Conservation (phyloP, 2,113 vertebrate species). For the Sciurus niger region DNA sequence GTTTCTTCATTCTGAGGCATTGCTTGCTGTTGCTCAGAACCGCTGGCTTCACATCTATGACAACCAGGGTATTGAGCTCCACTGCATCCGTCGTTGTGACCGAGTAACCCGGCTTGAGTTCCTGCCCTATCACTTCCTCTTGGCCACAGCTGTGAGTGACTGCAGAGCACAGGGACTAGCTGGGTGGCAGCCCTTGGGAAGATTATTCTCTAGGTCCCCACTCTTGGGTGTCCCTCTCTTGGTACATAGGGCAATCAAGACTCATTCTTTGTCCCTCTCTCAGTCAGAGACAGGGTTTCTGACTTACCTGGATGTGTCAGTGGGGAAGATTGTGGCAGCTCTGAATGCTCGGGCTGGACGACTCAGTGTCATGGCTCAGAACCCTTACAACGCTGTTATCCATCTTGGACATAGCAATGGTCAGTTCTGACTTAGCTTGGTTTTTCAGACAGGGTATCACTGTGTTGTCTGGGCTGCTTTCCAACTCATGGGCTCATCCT, state of each 20-base stretch:
- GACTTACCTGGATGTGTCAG: constrained; percentile 94
- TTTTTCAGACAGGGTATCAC: background rate
- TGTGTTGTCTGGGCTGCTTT: background rate
- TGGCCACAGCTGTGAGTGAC: constrained; percentile 89
- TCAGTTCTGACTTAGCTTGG: constrained; percentile 45
- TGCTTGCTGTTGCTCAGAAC: constrained; percentile 95
- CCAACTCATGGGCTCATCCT: background rate
- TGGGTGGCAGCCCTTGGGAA: background rate
- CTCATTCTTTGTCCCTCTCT: background rate
- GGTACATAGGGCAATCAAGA: background rate
- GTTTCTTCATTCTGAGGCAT: constrained; percentile 93
- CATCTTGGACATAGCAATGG: constrained; percentile 93
- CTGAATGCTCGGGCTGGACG: constrained; percentile 91
- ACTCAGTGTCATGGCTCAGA: constrained; percentile 93
- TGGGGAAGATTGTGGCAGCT: constrained; percentile 93
- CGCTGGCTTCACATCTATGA: constrained; percentile 96
- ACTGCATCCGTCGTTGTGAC: constrained; percentile 94
- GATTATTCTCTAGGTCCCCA: background rate
- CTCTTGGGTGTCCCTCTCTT: background rate
- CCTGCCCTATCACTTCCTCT: constrained; percentile 90
- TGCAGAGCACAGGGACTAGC: fast-evolving
- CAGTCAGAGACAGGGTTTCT: constrained; percentile 94
- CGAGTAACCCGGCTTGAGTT: constrained; percentile 92
- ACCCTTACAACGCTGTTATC: constrained; percentile 93
- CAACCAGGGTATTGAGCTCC: constrained; percentile 93